Conservation (phyloP, 35 echinoderm and acorn worm species). For the Lytechinus pictus region DNA sequence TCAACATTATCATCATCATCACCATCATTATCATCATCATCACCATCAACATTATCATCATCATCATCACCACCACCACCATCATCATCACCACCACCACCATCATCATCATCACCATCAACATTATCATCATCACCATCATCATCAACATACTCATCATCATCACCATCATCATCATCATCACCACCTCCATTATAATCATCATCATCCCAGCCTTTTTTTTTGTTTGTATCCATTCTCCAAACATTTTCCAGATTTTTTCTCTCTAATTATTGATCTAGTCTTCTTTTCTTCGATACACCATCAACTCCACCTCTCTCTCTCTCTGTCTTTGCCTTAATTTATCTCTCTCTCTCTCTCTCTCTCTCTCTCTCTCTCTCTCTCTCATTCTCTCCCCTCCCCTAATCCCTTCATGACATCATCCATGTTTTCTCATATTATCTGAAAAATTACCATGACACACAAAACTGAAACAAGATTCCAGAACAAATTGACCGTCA, state of each 20-base stretch:
- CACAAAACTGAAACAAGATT: background rate
- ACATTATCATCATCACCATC: too few relatives aligned
- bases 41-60: too few relatives aligned
- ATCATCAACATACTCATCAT: too few relatives aligned
- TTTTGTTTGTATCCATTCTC: background rate
- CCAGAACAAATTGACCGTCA: conserved; percentile 6
- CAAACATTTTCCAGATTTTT: background rate
- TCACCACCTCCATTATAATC: background rate
- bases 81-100: too few relatives aligned
- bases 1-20: too few relatives aligned
- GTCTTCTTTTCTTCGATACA: too few relatives aligned
- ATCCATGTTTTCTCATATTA: background rate
- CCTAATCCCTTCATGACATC: background rate
- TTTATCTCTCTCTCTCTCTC: background rate
- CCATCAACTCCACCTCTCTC: background rate
- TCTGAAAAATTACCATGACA: background rate
- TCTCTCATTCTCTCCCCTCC: background rate
- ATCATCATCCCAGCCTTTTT: background rate
- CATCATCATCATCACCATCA: background rate
- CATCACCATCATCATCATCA: too few relatives aligned
- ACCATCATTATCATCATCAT: too few relatives aligned
- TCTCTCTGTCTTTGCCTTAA: background rate
- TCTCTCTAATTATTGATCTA: background rate
- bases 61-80: too few relatives aligned
- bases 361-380: background rate